A percentile compares a stretch with the other conserved stretches of the same genome.
phyloP scores from a whole-genome alignment of 2,797 vertebrate genomes.

The Oryzias dopingdopingensis region DNA sequence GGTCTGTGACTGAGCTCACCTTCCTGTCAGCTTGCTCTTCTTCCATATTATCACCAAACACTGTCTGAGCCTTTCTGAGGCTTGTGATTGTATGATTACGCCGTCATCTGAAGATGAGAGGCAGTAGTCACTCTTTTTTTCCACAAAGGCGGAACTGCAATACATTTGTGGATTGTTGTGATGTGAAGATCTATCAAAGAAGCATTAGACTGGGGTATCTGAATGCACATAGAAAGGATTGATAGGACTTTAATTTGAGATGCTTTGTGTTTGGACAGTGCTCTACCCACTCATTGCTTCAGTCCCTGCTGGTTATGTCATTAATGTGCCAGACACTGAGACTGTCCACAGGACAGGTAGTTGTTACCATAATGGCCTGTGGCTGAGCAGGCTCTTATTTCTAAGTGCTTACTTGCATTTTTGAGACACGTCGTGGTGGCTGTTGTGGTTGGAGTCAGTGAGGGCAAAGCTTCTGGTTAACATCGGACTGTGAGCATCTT shows the following conservation, averaged over 20 bases:
- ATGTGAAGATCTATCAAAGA: constrained; percentile 32
- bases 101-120: constrained; percentile 29
- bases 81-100: constrained; percentile 30
- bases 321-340: constrained; percentile 46
- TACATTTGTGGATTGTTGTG: constrained; percentile 35
- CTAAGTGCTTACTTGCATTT: constrained; percentile 24
- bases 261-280: constrained; percentile 45
- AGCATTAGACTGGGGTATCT: constrained; percentile 33
- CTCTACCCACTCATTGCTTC: constrained; percentile 41
- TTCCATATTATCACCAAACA: constrained; percentile 43
- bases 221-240: constrained; percentile 27
- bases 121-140: constrained; percentile 29
- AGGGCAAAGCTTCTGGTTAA: constrained; percentile 11
- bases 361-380: constrained; percentile 26
- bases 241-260: constrained; percentile 35
- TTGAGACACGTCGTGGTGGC: constrained; percentile 21
- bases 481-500: constrained; percentile 14
- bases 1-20: constrained; percentile 57
- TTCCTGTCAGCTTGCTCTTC: constrained; percentile 34
- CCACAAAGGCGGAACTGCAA: constrained; percentile 12
- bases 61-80: constrained; percentile 23
- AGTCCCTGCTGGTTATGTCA: constrained; percentile 52
- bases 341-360: constrained; percentile 32
- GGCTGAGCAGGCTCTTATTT: constrained; percentile 19
- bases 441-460: neutral